These are phyloP conservation scores for Rhinolophus sinicus DNA, from an alignment of 2,113 vertebrate species.

Conservation along the genomic window DNA sequence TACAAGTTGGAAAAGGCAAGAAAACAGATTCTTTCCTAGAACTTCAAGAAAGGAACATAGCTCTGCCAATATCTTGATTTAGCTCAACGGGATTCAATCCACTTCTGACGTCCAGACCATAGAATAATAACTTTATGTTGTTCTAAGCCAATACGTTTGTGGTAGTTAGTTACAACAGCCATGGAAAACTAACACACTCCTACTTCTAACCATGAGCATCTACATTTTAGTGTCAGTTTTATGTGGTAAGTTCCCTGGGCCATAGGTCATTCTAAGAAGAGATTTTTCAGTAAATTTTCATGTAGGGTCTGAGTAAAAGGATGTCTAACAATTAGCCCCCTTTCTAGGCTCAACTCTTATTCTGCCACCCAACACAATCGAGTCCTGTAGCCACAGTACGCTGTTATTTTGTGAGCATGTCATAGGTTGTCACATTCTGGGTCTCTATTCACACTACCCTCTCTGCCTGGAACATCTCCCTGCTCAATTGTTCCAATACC, in stretches of 20 bases:
- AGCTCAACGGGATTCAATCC: neutral
- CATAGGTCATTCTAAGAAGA: neutral
- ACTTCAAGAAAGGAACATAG: neutral
- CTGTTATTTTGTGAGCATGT: neutral
- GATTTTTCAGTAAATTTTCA: neutral
- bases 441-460: neutral
- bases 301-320: neutral
- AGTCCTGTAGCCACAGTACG: neutral
- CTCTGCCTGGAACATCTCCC: neutral
- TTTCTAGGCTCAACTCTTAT: neutral
- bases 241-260: neutral
- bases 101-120: neutral
- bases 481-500: neutral
- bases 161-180: neutral
- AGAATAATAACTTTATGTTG: neutral
- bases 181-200: neutral
- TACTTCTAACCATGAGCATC: neutral
- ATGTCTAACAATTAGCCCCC: rapidly evolving
- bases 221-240: neutral
- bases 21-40: neutral
- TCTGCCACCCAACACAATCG: neutral
- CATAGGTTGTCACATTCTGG: neutral
- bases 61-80: neutral
- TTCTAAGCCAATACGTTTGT: neutral
- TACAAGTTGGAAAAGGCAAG: neutral